Conservation (phyloP, 2,888 invertebrate genomes). For the Pimpla rufipes region DNA sequence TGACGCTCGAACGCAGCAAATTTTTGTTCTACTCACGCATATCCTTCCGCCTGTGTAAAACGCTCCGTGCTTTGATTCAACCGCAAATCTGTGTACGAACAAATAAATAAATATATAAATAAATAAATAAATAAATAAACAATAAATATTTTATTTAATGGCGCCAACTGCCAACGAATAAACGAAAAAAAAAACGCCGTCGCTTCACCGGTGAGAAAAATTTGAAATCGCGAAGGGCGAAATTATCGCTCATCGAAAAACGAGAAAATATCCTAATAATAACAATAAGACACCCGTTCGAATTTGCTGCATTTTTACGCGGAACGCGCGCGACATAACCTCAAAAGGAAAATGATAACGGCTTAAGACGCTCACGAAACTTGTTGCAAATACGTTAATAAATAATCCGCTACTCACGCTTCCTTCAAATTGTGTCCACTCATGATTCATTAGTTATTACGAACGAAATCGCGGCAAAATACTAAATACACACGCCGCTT, state of each 20-base stretch:
- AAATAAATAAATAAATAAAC: too few species aligned
- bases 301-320: too few species aligned
- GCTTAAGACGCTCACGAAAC: slow-evolving; percentile 4
- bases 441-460: slow-evolving; percentile 69
- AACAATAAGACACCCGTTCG: too few species aligned
- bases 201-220: too few species aligned
- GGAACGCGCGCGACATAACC: slow-evolving; percentile 41
- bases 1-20: slow-evolving; percentile 25
- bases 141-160: slow-evolving; percentile 11
- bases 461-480: neutral
- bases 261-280: neutral
- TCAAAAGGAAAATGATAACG: slow-evolving; percentile 21
- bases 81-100: slow-evolving; percentile 93
- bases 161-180: too few species aligned
- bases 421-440: slow-evolving; percentile 75
- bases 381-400: slow-evolving; percentile 1
- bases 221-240: too few species aligned
- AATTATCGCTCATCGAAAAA: neutral
- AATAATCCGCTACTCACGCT: slow-evolving; percentile 73
- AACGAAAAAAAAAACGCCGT: too few species aligned
- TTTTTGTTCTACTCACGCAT: slow-evolving; percentile 37
- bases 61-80: slow-evolving; percentile 90
- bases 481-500: neutral
- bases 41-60: slow-evolving; percentile 92
- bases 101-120: too few species aligned